phyloP scores from a whole-genome alignment of 2,888 invertebrate species.

The Lagria hirta region DNA sequence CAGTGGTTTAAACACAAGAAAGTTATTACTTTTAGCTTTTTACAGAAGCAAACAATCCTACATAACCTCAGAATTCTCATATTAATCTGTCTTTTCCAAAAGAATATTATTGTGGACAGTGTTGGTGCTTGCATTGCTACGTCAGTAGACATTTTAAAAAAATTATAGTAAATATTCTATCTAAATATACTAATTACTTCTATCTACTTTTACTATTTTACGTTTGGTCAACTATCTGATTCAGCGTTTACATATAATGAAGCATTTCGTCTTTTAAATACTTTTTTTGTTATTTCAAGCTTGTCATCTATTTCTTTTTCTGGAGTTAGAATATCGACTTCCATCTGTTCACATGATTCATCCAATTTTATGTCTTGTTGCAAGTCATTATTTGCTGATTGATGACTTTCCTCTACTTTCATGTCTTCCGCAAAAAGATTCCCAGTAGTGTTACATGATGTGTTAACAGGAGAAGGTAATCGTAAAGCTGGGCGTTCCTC shows the following conservation, averaged over 20 bases:
- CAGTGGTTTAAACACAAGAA: too few species aligned
- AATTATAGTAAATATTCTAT: neutral
- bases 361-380: too few species aligned
- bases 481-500: slow-evolving; percentile 10
- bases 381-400: too few species aligned
- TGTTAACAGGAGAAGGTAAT: slow-evolving; percentile 4
- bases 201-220: neutral
- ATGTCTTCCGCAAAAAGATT: neutral
- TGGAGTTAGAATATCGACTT: neutral
- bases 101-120: too few species aligned
- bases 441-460: slow-evolving; percentile 1
- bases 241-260: slow-evolving; percentile 44
- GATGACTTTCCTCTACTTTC: neutral
- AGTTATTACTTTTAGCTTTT: too few species aligned
- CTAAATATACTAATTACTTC: slow-evolving; percentile 1
- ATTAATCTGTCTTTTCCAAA: too few species aligned
- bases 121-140: too few species aligned
- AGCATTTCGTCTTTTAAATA: slow-evolving; percentile 54
- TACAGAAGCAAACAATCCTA: too few species aligned
- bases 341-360: neutral
- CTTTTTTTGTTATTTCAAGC: slow-evolving; percentile 2
- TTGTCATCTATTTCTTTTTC: slow-evolving; percentile 1
- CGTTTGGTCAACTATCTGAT: slow-evolving; percentile 3
- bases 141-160: too few species aligned
- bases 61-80: too few species aligned